Evolutionary conservation across 2,888 invertebrate species (phyloP), one percentile per base, ranked within the genome.

Genomic region (Amblyjoppa proteus): DNA sequence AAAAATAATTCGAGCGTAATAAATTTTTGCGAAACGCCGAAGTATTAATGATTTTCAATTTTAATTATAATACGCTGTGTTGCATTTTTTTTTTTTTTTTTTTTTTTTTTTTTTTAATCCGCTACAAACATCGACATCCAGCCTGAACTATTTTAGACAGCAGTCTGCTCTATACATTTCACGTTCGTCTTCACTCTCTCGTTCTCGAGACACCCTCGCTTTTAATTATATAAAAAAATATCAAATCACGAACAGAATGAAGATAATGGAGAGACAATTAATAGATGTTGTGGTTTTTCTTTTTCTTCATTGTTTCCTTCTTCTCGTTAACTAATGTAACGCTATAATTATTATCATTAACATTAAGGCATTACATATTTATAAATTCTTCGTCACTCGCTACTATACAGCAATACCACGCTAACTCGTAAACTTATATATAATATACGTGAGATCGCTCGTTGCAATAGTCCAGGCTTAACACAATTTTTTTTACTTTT

Each of bases 361-460:
- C 93, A 92, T 93, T 94, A 94, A 94, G 94, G 93, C 93, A 93
- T 93, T 93, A 94, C 91, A 93, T 93, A 93, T 93, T 92, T 92
- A 93, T 93, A 92, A 92, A 90, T 90, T 91, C 91, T 91, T 90
- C 90, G 88, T 89, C 90, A 89, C 90, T 91, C 91, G 90, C 91
- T 91, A 90, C 91, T 92, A 91, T 91, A 91, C 92, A 92, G 91
- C 91, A 92, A 91, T 91, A 91, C 91, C 90, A 92, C 90, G 90
- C 91, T 92, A 91, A 92, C 90, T 92, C 89, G 90, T 90, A 88
- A 90, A 91, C 89, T 91, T 58, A 58, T 92, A 92, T 91, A 90
- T 88, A 89, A 92, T 91, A 93, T 89, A 93, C 91, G 92, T 94
- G 94, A 94, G 94, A 94, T 94, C 94, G 92, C 93, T 93, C 92